These are phyloP conservation scores for Tor tambroides DNA, from an alignment of 2,113 vertebrate species.

Conservation along the genomic window DNA sequence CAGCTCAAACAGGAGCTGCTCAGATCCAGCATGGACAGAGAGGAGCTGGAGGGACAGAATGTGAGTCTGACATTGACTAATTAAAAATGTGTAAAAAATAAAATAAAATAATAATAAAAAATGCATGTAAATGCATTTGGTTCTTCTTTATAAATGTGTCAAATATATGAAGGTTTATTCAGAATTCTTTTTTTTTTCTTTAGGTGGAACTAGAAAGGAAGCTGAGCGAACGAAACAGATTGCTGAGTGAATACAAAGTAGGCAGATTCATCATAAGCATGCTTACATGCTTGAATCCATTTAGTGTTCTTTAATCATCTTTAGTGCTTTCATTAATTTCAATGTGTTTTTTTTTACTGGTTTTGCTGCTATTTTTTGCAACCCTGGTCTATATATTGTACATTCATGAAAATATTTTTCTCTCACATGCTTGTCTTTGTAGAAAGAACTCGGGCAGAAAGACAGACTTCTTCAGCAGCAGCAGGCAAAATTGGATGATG, in stretches of 20 bases:
- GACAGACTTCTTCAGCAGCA: conserved; percentile 90
- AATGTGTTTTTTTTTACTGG: too few relatives aligned
- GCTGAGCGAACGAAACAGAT: conserved; percentile 85
- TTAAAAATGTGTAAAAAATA: not conserved
- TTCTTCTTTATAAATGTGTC: not conserved
- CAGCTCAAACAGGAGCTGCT: conserved; percentile 96
- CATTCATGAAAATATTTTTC: not conserved
- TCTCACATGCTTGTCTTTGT: conserved; percentile 54
- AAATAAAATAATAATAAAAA: not conserved
- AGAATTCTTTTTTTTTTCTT: conserved; percentile 21
- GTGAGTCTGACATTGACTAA: conserved; percentile 74
- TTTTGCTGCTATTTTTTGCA: not conserved
- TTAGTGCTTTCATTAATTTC: too few relatives aligned
- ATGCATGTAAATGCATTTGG: not conserved
- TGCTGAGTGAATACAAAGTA: conserved; percentile 92
- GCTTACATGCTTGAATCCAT: not conserved
- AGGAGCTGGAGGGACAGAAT: conserved; percentile 91
- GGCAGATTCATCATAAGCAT: conserved; percentile 17
- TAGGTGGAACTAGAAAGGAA: conserved; percentile 91
- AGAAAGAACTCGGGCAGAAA: conserved; percentile 90
- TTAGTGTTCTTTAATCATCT: too few relatives aligned
- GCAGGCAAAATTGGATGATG: conserved; percentile 86
- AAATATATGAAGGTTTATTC: not conserved
- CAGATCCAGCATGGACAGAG: conserved; percentile 90
- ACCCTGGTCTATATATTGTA: not conserved